Evolutionary conservation across 2,888 invertebrate genomes (phyloP), one percentile per base, ranked within the genome.

Genomic region (Tolmerus cingulatus): DNA sequence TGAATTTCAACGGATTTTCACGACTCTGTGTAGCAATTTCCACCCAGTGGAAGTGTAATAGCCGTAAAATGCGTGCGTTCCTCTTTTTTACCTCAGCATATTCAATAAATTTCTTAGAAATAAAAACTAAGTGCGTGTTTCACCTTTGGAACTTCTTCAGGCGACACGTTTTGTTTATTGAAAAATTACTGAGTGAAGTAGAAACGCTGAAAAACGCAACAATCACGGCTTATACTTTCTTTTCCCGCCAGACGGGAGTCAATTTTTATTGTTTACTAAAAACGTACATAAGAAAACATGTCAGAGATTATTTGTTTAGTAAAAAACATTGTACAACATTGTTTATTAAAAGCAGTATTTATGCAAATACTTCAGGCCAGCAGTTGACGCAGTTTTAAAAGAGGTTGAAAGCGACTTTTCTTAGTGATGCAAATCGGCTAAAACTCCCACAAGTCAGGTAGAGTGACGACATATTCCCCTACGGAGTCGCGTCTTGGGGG

Each of bases 361-460:
- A 66, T 66, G 27, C 66, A 66, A 66, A 66, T 66, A 66, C 7
- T 23, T 23, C 27, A 23, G 2, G 66, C 12, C 12, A 66, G 4
- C 27, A 27, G 66, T 51, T 19, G 19, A 51, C n/a, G 66, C 4
- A 66, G 8, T 9, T 23, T 66, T 66, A 23, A 46, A 66, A 66
- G 66, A 66, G 27, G 23, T 66, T 19, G 66, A 66, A 66, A 66
- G 23, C 27, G 66, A 46, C 23, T 27, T 27, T 66, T 27, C 66
- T 66, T 78, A 40, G 78, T 40, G 78, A 78, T 78, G 37, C 78
- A 78, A 78, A 66, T 66, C n/a, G 12, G 8, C n/a, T 37, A 7
- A 19, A 37, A 78, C 78, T 78, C 78, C 78, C 78, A 78, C 78
- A 78, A 78, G 40, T 66, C 66, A 66, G 66, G 66, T 66, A 66